Conservation (phyloP, 2,888 invertebrate species). For the Heliconius ethilla region DNA sequence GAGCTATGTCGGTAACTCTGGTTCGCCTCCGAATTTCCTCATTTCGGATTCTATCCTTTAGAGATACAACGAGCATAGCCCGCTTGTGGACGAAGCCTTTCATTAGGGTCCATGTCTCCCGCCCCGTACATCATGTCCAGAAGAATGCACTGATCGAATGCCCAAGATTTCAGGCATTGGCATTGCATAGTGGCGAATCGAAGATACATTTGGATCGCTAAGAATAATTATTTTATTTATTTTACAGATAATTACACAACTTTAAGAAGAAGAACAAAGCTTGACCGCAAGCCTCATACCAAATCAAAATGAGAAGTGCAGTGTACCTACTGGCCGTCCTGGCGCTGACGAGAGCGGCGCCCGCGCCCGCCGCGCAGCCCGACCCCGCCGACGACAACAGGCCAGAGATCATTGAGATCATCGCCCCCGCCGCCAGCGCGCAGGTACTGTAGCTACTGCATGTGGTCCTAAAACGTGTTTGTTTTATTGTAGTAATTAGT, state of each 20-base stretch:
- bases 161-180: no score
- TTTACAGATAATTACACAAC: constrained; percentile 3
- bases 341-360: constrained; percentile 53
- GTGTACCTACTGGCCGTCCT: constrained; percentile 55
- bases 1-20: no score
- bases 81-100: no score
- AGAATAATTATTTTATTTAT: not conserved
- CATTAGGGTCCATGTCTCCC: no score
- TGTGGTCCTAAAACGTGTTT: not conserved
- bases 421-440: constrained; percentile 76
- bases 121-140: no score
- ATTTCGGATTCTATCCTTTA: no score
- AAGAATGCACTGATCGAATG: no score
- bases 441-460: constrained; percentile 57
- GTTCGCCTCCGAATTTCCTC: no score
- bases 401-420: constrained; percentile 79
- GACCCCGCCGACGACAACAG: constrained; percentile 61
- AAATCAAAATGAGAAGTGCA: constrained; percentile 58
- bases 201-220: not conserved
- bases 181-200: no score
- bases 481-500: not conserved
- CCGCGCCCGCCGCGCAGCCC: constrained; percentile 56
- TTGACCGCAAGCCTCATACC: constrained; percentile 7
- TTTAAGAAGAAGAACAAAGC: constrained; percentile 8
- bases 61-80: no score